phyloP scores from a whole-genome alignment of 1,140 invertebrate genomes.

The Lethocerus indicus region DNA sequence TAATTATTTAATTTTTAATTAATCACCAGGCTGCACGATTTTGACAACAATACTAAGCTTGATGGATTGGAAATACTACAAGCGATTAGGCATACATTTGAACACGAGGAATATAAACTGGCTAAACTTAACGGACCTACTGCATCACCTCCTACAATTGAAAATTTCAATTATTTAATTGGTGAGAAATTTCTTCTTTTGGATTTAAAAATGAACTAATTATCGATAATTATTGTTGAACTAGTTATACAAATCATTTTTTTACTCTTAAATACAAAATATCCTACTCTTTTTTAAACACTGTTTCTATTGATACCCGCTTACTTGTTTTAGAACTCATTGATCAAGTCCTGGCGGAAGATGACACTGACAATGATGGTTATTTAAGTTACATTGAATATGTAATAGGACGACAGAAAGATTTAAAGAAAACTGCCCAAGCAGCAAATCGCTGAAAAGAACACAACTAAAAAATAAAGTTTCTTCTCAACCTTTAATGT shows the following conservation, averaged over 20 bases:
- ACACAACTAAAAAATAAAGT: too few species aligned
- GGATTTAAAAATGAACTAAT: too few species aligned
- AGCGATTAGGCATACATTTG: constrained; percentile 29
- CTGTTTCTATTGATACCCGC: too few species aligned
- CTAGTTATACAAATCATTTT: too few species aligned
- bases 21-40: constrained; percentile 61
- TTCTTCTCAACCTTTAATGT: too few species aligned
- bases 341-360: constrained; percentile 55
- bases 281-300: too few species aligned
- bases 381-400: constrained; percentile 68
- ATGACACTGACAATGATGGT: constrained; percentile 66
- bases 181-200: constrained; percentile 16
- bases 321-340: constrained; percentile 44
- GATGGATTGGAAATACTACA: constrained; percentile 62
- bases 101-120: constrained; percentile 19
- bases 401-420: constrained; percentile 23
- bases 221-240: too few species aligned
- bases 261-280: too few species aligned
- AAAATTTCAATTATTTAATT: constrained; percentile 16
- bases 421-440: not conserved
- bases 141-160: not conserved
- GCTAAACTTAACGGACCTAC: not conserved
- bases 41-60: constrained; percentile 58
- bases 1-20: too few species aligned
- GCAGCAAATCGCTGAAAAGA: too few species aligned